Percentiles rank a stretch among this genome's conserved stretches.
Conservation (phyloP, 2,113 vertebrate species). For the Melospiza georgiana region DNA sequence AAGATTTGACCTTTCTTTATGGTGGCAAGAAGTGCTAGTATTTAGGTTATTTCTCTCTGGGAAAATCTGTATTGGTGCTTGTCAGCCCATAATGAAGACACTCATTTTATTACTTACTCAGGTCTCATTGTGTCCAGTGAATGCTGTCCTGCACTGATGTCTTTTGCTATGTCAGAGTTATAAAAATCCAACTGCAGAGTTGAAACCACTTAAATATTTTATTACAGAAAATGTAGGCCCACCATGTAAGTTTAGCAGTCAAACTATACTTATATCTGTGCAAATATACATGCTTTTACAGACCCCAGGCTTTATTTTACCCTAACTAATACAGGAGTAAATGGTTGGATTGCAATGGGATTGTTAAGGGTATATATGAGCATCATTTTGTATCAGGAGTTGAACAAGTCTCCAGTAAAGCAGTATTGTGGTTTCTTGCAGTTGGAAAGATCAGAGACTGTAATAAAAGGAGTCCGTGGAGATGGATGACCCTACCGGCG, state of each 20-base stretch:
- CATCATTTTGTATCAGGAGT: not conserved
- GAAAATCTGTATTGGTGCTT: not conserved
- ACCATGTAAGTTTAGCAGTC: constrained; percentile 30
- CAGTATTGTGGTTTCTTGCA: not conserved
- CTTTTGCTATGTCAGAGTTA: constrained; percentile 1
- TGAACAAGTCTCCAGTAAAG: not conserved
- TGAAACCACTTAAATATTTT: constrained; percentile 67
- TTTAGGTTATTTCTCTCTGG: not conserved
- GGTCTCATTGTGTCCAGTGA: constrained; percentile 6
- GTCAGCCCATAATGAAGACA: not conserved
- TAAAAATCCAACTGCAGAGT: not conserved
- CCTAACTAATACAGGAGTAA: not conserved
- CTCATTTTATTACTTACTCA: not conserved
- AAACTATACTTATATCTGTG: not conserved
- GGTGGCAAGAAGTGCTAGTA: not conserved
- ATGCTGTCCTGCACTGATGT: constrained; percentile 22
- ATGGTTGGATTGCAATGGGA: not conserved
- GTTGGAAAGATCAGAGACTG: not conserved
- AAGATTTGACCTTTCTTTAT: not conserved
- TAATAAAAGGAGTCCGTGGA: not conserved
- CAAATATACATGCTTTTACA: not conserved
- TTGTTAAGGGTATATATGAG: not conserved
- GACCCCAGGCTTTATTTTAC: not conserved
- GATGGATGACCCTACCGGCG: not conserved
- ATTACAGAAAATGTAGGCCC: constrained; percentile 52